phyloP scores from a whole-genome alignment of 23 tunicate species.

The Ciona savignyi region DNA sequence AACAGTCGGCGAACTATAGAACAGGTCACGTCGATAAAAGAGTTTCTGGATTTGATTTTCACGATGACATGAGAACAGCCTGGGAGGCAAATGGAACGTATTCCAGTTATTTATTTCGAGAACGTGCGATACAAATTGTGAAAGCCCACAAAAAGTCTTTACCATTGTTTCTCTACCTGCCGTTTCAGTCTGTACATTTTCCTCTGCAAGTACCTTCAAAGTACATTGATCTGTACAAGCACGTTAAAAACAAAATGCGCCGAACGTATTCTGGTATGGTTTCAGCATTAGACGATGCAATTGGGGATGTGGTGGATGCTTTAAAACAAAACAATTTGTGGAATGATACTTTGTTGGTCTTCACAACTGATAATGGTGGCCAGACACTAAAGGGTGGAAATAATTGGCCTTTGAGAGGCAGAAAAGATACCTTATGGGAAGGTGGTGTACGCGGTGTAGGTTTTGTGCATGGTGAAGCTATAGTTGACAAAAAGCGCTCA shows the following conservation, averaged over 20 bases:
- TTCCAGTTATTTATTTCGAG: constrained; percentile 65
- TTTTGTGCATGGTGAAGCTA: constrained; percentile 66
- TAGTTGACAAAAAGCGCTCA: constrained; percentile 29
- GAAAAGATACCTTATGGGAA: constrained; percentile 86
- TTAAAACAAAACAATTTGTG: constrained; percentile 63
- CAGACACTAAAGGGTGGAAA: constrained; percentile 82
- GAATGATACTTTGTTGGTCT: constrained; percentile 72
- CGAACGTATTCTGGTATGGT: constrained; percentile 86
- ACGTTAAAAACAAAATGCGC: constrained; percentile 56
- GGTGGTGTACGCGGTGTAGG: constrained; percentile 97
- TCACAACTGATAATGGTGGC: constrained; percentile 96
- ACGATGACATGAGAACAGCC: constrained; percentile 43
- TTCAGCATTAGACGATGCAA: constrained; percentile 87
- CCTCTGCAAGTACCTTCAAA: constrained; percentile 89
- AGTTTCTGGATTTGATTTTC: constrained; percentile 78
- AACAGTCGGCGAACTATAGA: constrained; percentile 16
- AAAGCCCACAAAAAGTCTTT: constrained; percentile 30
- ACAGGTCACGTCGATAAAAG: constrained; percentile 36
- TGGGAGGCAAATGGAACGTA: constrained; percentile 78
- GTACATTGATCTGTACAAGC: constrained; percentile 63
- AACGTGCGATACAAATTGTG: constrained; percentile 44
- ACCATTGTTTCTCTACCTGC: constrained; percentile 84
- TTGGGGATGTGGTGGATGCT: constrained; percentile 65
- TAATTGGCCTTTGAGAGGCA: constrained; percentile 93
- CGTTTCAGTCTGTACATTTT: constrained; percentile 96